Percentiles rank a stretch among this genome's conserved stretches.
Conservation (phyloP, 2,113 vertebrate species). For the Puffinus mauretanicus region DNA sequence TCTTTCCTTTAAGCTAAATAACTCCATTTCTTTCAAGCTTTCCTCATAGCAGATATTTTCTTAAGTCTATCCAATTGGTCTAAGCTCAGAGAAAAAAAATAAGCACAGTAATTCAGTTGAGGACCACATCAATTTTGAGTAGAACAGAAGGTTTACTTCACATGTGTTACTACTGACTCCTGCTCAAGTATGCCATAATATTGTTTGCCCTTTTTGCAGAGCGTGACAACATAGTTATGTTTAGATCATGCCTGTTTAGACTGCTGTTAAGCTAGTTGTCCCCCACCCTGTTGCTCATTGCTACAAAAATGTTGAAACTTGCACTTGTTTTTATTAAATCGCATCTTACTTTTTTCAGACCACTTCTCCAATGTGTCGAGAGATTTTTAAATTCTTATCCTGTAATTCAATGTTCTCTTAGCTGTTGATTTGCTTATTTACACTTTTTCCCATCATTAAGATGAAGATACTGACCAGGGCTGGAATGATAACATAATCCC, state of each 20-base stretch:
- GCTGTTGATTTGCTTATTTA: neutral
- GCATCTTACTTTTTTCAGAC: neutral
- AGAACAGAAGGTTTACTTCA: neutral
- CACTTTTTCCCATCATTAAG: neutral
- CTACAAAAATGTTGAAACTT: neutral
- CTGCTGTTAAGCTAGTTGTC: neutral
- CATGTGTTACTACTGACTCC: neutral
- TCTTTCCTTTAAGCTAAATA: neutral
- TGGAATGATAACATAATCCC: neutral
- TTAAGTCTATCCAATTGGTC: neutral
- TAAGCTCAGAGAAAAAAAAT: neutral
- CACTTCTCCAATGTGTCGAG: fast-evolving
- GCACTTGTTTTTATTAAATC: neutral
- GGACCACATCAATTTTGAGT: neutral
- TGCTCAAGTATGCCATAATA: neutral
- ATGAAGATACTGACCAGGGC: neutral
- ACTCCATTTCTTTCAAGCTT: neutral
- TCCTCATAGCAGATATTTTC: neutral
- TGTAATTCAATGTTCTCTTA: neutral
- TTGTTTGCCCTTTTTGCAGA: neutral
- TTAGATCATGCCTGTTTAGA: neutral
- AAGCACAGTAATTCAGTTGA: neutral
- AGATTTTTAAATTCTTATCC: neutral
- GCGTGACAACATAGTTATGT: neutral
- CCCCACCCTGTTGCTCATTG: neutral